Base-by-base conservation (phyloP, 2,888 invertebrate genomes). In the Melanostoma scalare region DNA sequence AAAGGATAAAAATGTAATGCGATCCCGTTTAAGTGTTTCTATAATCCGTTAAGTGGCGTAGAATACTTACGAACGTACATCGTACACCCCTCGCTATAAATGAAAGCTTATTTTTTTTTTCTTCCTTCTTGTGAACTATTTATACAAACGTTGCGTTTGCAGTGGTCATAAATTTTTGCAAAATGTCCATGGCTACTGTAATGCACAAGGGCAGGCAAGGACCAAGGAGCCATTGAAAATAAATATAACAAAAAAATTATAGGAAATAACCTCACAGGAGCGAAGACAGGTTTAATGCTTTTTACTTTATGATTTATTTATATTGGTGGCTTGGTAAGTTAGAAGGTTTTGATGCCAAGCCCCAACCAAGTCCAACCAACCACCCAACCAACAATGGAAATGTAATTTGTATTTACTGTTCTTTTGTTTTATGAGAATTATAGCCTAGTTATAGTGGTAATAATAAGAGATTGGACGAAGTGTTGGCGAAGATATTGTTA, bases 1-100 rank as follows among this genome's bases (percentile, higher is more conserved):
- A 61, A 71, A 53, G 74, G 63, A 77, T 63, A 58, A 67, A 60
- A 56, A 55, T 55, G 56, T 76, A 71, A 82, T 77, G 10, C 77
- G 73, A 79, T 84, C 53, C 73, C 65, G 61, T 71, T 79, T 79
- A 84, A 84, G 84, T 84, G 84, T 84, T 84, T 79, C 84, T 79
- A 69, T 84, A 84, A 84, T 84, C 84, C 74, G 69, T 84, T 84
- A 84, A 84, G 84, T 84, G 84, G 74, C 74, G 53, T 63, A 10
- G 8, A 33, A 44, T 30, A 35, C 30, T n/a, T 3, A 10, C 6
- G 20, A 58, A 53, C 35, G 2, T 36, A 20, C 20, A 20, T 20
- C 20, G 20, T 60, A 33, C 10, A 9, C 35, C n/a, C 3, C 42
- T 42, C 31, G 8, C 8, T 40, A 40, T 38, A 40, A 9, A 42